A percentile compares a stretch with the other conserved stretches of the same genome.
These are phyloP conservation scores for Prosapia bicincta DNA, from an alignment of 2,888 invertebrate species.

Conservation along the genomic window DNA sequence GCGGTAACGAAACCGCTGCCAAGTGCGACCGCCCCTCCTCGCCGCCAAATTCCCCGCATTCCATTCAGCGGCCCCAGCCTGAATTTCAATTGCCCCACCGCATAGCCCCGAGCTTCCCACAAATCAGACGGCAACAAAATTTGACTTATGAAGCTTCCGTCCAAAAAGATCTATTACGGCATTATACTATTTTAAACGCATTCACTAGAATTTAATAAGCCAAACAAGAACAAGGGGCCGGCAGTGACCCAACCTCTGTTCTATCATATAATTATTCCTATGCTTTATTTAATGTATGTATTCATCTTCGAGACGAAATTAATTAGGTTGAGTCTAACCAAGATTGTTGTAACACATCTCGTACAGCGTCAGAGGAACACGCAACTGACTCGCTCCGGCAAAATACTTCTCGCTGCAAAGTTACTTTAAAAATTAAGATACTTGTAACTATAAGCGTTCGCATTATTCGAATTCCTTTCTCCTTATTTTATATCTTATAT, in stretches of 20 bases:
- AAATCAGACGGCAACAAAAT: slow-evolving; percentile 17
- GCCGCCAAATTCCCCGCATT: slow-evolving; percentile 26
- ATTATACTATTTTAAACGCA: not conserved
- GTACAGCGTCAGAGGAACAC: not conserved
- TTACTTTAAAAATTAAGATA: too few species aligned
- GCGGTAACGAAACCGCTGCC: not conserved
- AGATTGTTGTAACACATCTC: not conserved
- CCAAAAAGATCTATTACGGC: not conserved
- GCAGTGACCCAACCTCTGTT: not conserved
- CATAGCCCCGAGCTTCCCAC: slow-evolving; percentile 13
- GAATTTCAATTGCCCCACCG: slow-evolving; percentile 23
- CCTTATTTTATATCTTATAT: too few species aligned
- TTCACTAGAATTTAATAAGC: not conserved
- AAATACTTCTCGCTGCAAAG: too few species aligned
- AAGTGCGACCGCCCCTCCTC: not conserved
- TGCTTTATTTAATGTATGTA: not conserved
- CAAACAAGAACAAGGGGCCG: not conserved
- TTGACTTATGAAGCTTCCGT: slow-evolving; percentile 2
- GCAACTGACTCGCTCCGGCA: too few species aligned
- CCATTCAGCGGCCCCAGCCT: slow-evolving; percentile 23
- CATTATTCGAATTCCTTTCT: too few species aligned
- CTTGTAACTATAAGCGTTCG: too few species aligned
- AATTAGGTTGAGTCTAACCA: not conserved
- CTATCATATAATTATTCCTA: not conserved
- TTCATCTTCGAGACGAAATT: not conserved